These are phyloP conservation scores for Callyntrura sp. DNA, from an alignment of 2,888 invertebrate genomes.

Conservation along the genomic window DNA sequence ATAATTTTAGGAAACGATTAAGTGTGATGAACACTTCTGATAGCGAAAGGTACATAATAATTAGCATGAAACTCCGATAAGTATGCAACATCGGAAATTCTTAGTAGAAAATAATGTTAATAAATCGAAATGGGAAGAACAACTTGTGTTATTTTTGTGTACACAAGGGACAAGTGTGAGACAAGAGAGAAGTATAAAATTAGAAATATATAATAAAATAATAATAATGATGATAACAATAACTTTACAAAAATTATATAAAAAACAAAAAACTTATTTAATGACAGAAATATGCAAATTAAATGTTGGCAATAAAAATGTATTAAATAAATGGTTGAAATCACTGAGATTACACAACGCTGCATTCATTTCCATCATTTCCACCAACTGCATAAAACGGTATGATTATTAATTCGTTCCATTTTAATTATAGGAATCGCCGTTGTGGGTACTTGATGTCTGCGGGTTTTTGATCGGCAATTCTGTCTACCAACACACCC, in stretches of 20 bases:
- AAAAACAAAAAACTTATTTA: constrained; percentile 1
- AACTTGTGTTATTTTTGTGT: constrained; percentile 45
- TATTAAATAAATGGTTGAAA: constrained; percentile 38
- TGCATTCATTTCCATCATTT: too few relatives aligned
- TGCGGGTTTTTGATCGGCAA: too few relatives aligned
- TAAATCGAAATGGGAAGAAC: not conserved
- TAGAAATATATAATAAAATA: not conserved
- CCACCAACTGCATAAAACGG: too few relatives aligned
- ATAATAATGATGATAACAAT: not conserved
- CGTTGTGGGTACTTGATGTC: too few relatives aligned
- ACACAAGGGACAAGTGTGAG: not conserved
- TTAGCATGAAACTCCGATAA: constrained; percentile 27
- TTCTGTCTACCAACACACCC: too few relatives aligned
- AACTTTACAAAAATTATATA: not conserved
- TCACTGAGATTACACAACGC: not conserved
- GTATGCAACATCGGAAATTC: not conserved
- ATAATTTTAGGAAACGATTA: not conserved
- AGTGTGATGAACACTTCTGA: not conserved
- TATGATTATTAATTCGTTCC: too few relatives aligned
- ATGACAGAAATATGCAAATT: not conserved
- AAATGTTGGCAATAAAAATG: constrained; percentile 49
- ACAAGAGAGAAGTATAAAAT: not conserved
- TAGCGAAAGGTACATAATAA: not conserved
- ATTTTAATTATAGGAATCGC: too few relatives aligned
- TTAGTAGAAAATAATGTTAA: not conserved